Conservation (phyloP, 2,888 invertebrate genomes). For the Laothoe populi region DNA sequence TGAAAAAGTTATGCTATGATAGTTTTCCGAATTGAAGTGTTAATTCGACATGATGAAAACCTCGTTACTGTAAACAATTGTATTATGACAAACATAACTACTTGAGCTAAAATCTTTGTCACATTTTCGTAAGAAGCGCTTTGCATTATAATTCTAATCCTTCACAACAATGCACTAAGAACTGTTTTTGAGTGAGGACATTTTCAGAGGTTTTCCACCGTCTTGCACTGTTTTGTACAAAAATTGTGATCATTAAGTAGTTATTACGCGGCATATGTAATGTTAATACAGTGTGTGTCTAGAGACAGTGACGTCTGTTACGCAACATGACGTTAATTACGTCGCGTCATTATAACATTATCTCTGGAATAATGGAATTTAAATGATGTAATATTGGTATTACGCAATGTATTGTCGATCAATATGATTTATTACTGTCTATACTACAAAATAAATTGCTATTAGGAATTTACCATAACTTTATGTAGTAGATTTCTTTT, state of each 20-base stretch:
- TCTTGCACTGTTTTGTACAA: conserved; percentile 70
- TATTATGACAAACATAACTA: conserved; percentile 16
- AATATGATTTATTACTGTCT: too few relatives aligned
- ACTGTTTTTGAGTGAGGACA: conserved; percentile 36
- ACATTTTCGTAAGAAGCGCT: conserved; percentile 47
- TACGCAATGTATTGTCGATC: too few relatives aligned
- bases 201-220: conserved; percentile 44
- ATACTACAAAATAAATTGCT: too few relatives aligned
- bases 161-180: conserved; percentile 33
- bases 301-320: conserved; percentile 4
- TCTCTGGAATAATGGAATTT: background rate
- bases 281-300: conserved; percentile 49
- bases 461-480: too few relatives aligned
- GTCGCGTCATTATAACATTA: conserved; percentile 1
- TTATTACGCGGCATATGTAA: conserved; percentile 47
- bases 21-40: background rate
- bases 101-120: conserved; percentile 43
- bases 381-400: background rate
- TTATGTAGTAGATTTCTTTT: too few relatives aligned
- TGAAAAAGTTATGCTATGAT: background rate
- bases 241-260: conserved; percentile 72
- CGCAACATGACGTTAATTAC: conserved; percentile 4
- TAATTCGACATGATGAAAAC: conserved; percentile 15
- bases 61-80: conserved; percentile 14
- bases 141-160: conserved; percentile 35